These are phyloP conservation scores for Caradrina kadenii DNA, from an alignment of 2,888 invertebrate genomes.

Conservation along the genomic window DNA sequence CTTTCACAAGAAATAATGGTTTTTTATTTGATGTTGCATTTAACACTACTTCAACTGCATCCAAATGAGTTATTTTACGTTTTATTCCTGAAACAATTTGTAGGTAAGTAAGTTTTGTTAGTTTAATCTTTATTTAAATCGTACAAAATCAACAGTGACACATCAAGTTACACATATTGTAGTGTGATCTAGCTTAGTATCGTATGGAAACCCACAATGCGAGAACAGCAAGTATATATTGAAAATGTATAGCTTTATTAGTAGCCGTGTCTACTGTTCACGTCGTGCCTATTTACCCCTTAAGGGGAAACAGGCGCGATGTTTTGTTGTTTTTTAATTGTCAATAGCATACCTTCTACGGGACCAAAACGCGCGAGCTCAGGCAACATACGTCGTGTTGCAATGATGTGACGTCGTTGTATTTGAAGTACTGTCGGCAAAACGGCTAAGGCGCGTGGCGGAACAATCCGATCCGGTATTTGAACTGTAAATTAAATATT, in stretches of 20 bases:
- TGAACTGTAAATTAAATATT: conserved; percentile 71
- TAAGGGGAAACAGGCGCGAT: neutral
- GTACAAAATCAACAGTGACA: no score
- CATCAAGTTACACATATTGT: no score
- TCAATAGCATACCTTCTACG: conserved; percentile 79
- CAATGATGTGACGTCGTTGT: conserved; percentile 89
- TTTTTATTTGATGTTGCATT: conserved; percentile 57
- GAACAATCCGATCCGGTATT: conserved; percentile 93
- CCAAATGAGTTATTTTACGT: conserved; percentile 56
- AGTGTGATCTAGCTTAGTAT: no score
- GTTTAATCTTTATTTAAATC: neutral
- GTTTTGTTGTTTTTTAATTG: neutral
- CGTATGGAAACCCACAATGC: neutral
- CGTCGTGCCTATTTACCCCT: neutral
- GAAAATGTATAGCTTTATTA: no score
- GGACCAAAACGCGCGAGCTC: conserved; percentile 95
- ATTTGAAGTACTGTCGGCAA: conserved; percentile 92
- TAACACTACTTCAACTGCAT: conserved; percentile 62
- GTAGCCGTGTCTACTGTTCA: neutral
- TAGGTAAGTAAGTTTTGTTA: neutral
- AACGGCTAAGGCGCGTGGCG: conserved; percentile 94
- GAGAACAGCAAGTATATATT: no score
- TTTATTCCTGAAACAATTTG: conserved; percentile 67
- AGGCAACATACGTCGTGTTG: conserved; percentile 93
- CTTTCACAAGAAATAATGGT: conserved; percentile 73